phyloP scores from a whole-genome alignment of 2,113 vertebrate genomes.

The Xiphophorus couchianus region DNA sequence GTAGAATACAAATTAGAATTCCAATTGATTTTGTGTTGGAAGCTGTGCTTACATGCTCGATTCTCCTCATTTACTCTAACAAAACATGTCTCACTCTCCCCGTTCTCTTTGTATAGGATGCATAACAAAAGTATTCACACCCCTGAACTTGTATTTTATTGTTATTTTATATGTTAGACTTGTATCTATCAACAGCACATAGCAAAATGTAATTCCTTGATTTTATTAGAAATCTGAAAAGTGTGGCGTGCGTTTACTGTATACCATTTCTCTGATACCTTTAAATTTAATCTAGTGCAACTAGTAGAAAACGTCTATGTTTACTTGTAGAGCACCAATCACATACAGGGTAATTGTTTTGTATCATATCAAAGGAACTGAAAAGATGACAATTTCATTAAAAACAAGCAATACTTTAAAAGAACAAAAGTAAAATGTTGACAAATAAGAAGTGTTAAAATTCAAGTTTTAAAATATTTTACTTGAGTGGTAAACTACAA shows the following conservation, averaged over 20 bases:
- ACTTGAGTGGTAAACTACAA: no score
- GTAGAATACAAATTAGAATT: constrained; percentile 55
- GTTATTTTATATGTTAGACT: neutral
- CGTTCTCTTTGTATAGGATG: neutral
- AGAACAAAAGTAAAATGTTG: no score
- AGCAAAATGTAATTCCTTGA: neutral
- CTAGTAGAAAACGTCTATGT: neutral
- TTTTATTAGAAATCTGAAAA: neutral
- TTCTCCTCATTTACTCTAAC: neutral
- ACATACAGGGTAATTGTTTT: no score
- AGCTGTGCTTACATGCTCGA: constrained; percentile 3
- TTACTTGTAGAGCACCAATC: no score
- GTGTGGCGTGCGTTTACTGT: no score
- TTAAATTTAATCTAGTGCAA: neutral
- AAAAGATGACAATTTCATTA: no score
- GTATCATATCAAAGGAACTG: no score
- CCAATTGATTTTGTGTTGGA: constrained; percentile 33
- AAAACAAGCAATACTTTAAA: no score
- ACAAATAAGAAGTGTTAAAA: no score
- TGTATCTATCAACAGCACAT: neutral
- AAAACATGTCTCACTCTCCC: neutral
- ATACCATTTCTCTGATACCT: neutral
- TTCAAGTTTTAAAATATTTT: no score
- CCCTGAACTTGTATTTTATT: neutral
- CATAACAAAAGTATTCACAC: neutral